Conservation (phyloP, 2,888 invertebrate species). For the Amaurobius ferox region DNA sequence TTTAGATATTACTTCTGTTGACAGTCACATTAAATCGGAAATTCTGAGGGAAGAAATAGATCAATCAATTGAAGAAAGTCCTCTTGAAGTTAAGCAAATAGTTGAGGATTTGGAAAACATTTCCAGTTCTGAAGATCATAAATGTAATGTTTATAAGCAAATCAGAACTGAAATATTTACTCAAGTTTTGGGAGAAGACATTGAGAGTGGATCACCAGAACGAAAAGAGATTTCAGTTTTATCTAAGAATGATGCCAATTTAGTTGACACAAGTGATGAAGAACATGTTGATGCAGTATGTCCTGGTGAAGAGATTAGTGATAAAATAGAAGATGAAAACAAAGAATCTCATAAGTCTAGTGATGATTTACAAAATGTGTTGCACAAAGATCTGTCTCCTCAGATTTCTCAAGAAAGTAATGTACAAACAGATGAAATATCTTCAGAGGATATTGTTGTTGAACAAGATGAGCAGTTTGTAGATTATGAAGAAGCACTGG, state of each 20-base stretch:
- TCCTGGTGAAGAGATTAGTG: neutral
- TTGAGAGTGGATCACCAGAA: constrained; percentile 74
- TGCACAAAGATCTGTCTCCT: constrained; percentile 33
- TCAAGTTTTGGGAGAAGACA: constrained; percentile 74
- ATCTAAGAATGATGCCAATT: constrained; percentile 37
- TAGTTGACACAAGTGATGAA: constrained; percentile 71
- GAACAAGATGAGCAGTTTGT: constrained; percentile 71
- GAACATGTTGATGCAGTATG: neutral
- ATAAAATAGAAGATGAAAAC: constrained; percentile 2
- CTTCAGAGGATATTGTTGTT: constrained; percentile 71
- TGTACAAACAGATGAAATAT: constrained; percentile 65
- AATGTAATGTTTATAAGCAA: constrained; percentile 73
- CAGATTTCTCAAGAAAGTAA: constrained; percentile 63
- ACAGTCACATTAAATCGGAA: constrained; percentile 71
- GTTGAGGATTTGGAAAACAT: constrained; percentile 58
- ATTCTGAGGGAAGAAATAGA: constrained; percentile 73
- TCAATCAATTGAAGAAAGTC: constrained; percentile 72
- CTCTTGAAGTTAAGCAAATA: constrained; percentile 72
- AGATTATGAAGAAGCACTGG: constrained; percentile 67
- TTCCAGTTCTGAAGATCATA: constrained; percentile 58
- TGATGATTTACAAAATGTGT: neutral
- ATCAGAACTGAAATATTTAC: constrained; percentile 74
- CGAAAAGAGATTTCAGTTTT: constrained; percentile 68
- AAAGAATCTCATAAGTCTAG: neutral
- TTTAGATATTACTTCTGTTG: constrained; percentile 50